phyloP scores from a whole-genome alignment of 23 tunicate genomes.

The Halocynthia roretzi region DNA sequence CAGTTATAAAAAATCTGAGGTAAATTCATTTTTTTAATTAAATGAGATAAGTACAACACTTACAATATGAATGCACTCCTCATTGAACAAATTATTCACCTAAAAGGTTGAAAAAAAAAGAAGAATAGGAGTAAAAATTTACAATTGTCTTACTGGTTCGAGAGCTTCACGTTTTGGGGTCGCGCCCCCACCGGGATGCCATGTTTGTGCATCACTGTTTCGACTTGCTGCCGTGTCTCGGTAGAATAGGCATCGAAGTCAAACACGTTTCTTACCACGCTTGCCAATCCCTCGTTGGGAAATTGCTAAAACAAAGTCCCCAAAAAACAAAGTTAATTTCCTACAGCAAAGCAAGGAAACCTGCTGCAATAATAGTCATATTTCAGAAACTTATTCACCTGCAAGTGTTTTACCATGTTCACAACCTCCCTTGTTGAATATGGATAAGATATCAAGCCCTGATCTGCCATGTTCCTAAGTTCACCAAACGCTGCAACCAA shows the following conservation, averaged over 20 bases:
- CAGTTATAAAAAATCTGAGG: too few species aligned
- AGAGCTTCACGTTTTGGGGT: conserved; percentile 72
- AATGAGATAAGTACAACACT: too few species aligned
- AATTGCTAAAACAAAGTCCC: conserved; percentile 52
- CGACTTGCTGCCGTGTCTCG: conserved; percentile 68
- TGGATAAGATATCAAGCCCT: conserved; percentile 84
- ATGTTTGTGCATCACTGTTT: conserved; percentile 76
- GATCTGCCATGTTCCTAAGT: conserved; percentile 79
- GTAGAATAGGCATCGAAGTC: conserved; percentile 92
- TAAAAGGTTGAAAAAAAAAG: not conserved
- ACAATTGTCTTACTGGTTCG: conserved; percentile 60
- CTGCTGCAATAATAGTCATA: not conserved
- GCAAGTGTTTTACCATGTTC: conserved; percentile 89
- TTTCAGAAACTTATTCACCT: conserved; percentile 27
- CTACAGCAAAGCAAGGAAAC: too few species aligned
- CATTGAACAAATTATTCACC: too few species aligned
- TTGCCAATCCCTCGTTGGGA: conserved; percentile 83
- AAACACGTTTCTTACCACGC: conserved; percentile 82
- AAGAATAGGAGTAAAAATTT: not conserved
- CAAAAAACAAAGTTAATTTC: not conserved
- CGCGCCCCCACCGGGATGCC: conserved; percentile 95
- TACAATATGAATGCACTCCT: too few species aligned
- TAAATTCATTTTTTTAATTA: too few species aligned
- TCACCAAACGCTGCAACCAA: conserved; percentile 96
- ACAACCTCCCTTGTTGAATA: conserved; percentile 95